Conservation (phyloP, 2,113 vertebrate species). For the Fregetta grallaria region DNA sequence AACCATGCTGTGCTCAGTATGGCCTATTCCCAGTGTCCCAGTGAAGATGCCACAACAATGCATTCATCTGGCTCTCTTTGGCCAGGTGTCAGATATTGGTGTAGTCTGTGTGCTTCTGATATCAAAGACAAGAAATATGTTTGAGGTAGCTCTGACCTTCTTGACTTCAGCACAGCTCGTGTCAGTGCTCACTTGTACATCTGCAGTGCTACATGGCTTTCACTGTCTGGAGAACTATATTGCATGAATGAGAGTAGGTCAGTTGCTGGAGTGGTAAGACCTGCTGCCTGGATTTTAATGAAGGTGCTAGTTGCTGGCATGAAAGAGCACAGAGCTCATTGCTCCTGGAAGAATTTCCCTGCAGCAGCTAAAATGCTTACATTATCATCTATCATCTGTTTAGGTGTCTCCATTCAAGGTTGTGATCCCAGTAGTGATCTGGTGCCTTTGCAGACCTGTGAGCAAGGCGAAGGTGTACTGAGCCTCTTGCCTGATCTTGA, state of each 20-base stretch:
- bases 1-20: neutral
- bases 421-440: neutral
- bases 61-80: neutral
- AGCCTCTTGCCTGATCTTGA: neutral
- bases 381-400: neutral
- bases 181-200: neutral
- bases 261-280: neutral
- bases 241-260: neutral
- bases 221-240: neutral
- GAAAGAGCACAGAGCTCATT: neutral
- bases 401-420: neutral
- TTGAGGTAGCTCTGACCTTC: neutral
- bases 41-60: neutral
- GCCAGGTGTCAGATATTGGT: neutral
- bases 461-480: neutral
- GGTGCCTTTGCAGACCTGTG: neutral
- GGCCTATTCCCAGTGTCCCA: neutral
- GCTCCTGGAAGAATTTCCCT: neutral
- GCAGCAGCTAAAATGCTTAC: neutral
- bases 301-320: neutral
- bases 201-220: neutral
- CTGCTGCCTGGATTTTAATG: neutral
- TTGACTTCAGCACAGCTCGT: neutral
- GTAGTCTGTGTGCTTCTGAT: neutral
- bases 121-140: neutral